phyloP scores from a whole-genome alignment of 2,888 invertebrate species.

The Campoletis raptor region DNA sequence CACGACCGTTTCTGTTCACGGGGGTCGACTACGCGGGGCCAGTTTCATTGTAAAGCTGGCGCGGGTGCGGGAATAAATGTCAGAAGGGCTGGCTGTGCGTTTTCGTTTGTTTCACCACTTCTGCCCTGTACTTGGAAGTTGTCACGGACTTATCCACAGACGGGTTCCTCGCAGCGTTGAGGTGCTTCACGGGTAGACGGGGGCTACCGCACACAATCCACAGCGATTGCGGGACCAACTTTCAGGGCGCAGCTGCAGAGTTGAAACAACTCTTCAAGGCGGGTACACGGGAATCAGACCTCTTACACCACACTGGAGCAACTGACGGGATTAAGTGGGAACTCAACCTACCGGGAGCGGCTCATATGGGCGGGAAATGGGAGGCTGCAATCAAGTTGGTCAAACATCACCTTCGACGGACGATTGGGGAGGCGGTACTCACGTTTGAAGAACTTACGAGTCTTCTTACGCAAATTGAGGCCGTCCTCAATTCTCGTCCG shows the following conservation, averaged over 20 bases:
- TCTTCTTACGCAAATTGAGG: slow-evolving; percentile 35
- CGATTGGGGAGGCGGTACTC: slow-evolving; percentile 3
- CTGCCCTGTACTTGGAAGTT: slow-evolving; percentile 50
- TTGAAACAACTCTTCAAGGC: background rate
- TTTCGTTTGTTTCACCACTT: slow-evolving; percentile 68
- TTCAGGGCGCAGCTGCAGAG: slow-evolving; percentile 14
- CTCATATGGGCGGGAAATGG: slow-evolving; percentile 57
- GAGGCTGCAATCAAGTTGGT: slow-evolving; percentile 51
- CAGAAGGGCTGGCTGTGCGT: slow-evolving; percentile 64
- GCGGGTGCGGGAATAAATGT: background rate
- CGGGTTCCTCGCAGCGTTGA: slow-evolving; percentile 45
- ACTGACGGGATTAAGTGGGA: slow-evolving; percentile 36
- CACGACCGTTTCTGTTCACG: slow-evolving; percentile 38
- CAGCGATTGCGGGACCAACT: slow-evolving; percentile 65
- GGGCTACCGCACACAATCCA: too few relatives aligned
- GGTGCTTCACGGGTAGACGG: slow-evolving; percentile 47
- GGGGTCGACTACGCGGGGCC: slow-evolving; percentile 54
- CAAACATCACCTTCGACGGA: slow-evolving; percentile 31
- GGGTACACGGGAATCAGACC: background rate
- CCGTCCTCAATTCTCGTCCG: slow-evolving; percentile 23
- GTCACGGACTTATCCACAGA: background rate
- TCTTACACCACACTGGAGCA: background rate
- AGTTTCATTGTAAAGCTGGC: slow-evolving; percentile 11
- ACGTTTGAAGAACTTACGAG: slow-evolving; percentile 44
- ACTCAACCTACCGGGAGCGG: slow-evolving; percentile 55